These are phyloP conservation scores for Lophura nycthemera DNA, from an alignment of 2,113 vertebrate species.

Conservation along the genomic window DNA sequence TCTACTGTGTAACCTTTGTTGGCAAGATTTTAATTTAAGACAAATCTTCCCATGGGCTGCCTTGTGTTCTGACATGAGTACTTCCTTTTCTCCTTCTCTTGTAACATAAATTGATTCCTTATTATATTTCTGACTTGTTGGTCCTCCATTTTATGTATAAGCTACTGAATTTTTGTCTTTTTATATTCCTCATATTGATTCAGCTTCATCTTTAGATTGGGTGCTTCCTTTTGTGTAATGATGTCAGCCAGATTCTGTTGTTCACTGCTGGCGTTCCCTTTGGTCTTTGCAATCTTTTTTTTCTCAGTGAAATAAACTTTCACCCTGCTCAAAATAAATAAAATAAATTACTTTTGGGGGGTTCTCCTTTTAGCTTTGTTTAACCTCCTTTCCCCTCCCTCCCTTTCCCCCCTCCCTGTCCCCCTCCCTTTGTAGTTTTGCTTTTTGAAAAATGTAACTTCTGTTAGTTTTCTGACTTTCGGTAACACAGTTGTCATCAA, in stretches of 20 bases:
- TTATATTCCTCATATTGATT: background rate
- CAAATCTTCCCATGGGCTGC: background rate
- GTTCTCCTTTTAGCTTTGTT: background rate
- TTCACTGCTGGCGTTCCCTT: background rate
- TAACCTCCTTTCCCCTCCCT: too few relatives aligned
- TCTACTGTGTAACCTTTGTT: background rate
- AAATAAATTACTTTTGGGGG: background rate
- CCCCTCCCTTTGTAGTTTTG: too few relatives aligned
- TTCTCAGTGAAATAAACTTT: background rate
- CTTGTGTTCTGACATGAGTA: background rate
- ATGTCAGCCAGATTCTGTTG: background rate
- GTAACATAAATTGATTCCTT: background rate
- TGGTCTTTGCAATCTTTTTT: background rate
- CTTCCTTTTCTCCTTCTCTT: background rate
- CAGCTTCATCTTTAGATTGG: background rate
- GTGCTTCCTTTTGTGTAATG: background rate
- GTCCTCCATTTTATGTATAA: background rate
- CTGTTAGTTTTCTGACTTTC: background rate
- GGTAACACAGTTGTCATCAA: too few relatives aligned
- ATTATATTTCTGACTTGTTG: background rate
- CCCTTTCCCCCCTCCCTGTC: too few relatives aligned
- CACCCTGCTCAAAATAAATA: background rate
- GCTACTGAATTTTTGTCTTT: background rate
- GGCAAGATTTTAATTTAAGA: slow-evolving; percentile 4
- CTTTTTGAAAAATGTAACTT: background rate